phyloP scores from a whole-genome alignment of 2,888 invertebrate species.

The Limnephilus auricula region DNA sequence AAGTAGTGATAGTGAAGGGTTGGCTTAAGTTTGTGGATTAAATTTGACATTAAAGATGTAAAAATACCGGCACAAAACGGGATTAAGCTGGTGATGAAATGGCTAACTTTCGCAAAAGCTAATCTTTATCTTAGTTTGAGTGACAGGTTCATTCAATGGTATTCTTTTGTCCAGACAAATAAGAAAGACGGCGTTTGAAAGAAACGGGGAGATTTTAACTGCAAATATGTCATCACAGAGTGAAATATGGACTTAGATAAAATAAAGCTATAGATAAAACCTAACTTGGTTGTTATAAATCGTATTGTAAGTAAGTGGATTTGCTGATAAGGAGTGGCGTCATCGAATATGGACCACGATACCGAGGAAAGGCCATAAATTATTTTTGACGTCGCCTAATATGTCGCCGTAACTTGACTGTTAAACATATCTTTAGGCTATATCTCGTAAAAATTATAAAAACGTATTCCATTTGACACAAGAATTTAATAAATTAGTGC shows the following conservation, averaged over 20 bases:
- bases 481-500: background rate
- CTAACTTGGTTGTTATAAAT: background rate
- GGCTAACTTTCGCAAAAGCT: background rate
- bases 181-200: background rate
- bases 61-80: no score
- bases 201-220: background rate
- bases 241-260: background rate
- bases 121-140: background rate
- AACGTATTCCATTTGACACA: background rate
- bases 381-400: background rate
- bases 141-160: constrained; percentile 3
- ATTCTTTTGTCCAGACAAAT: background rate
- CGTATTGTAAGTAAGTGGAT: background rate
- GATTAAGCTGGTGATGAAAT: background rate
- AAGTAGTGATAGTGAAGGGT: background rate
- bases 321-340: background rate
- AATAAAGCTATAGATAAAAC: background rate
- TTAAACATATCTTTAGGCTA: background rate
- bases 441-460: background rate
- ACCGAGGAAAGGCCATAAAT: background rate
- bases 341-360: background rate
- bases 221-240: background rate
- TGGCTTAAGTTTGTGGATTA: background rate
- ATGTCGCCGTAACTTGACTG: background rate
- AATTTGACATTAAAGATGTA: no score